These are phyloP conservation scores for Anniella stebbinsi DNA, from an alignment of 2,797 vertebrate species.

Conservation along the genomic window DNA sequence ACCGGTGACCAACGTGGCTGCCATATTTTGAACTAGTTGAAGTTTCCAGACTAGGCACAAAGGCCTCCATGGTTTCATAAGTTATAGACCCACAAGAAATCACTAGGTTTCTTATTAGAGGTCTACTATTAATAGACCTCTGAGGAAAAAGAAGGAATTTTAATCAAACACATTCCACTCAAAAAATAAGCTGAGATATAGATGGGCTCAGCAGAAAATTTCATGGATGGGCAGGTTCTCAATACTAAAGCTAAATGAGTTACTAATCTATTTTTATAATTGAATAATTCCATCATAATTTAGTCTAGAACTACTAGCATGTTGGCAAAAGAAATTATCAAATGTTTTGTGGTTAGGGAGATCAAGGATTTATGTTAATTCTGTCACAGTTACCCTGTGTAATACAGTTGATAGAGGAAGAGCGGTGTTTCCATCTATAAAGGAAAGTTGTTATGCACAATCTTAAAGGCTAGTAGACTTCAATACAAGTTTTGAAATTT, in stretches of 20 bases:
- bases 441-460: not conserved
- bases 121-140: conserved; percentile 27
- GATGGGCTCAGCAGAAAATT: not conserved
- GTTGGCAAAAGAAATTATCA: not conserved
- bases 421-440: not conserved
- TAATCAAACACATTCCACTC: conserved; percentile 36
- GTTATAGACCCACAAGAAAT: conserved; percentile 24
- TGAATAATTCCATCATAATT: not conserved
- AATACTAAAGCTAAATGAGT: not conserved
- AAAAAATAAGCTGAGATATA: not conserved
- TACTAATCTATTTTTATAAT: not conserved
- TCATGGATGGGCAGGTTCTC: not conserved
- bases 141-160: conserved; percentile 36
- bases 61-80: conserved; percentile 16
- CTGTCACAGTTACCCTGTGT: not conserved
- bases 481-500: not conserved
- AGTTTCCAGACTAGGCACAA: too few relatives aligned
- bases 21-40: too few relatives aligned
- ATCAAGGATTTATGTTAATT: not conserved
- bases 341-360: not conserved
- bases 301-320: not conserved
- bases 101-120: conserved; percentile 11
- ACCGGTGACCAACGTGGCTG: too few relatives aligned
- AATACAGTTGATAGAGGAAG: not conserved
- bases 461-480: not conserved